Base-by-base conservation (phyloP, 2,797 vertebrate genomes). In the Falco naumanni region DNA sequence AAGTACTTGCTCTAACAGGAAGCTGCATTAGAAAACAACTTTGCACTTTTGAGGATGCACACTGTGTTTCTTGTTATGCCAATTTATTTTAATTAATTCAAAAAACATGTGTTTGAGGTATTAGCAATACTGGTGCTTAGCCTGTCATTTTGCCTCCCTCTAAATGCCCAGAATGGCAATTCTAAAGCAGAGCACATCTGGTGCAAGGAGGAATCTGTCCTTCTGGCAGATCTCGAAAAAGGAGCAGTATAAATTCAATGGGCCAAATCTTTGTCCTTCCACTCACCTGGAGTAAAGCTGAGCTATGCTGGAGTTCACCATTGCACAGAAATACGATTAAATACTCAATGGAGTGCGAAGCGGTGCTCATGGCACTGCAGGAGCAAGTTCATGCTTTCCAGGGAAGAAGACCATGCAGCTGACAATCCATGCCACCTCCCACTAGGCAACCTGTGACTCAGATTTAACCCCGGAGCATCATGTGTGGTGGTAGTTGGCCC, bases 31-130 rank as follows among this genome's bases (percentile, higher is more conserved):
- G 93, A 97, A 97, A 96, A 95, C 83, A 93, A 94, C 93, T 90
- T 84, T 74, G 91, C 90, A 93, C 81, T 96, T 97, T 95, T 95
- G 89, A 93, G 78, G 84, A 97, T 0, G 17, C 82, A 90, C 53
- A 91, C 90, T 89, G 51, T 86, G 93, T 89, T 97, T 96, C 86
- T 97, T 94, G 82, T 85, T 94, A 84, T 68, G 89, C 59, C 70
- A 95, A 93, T 94, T 97, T 93, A 90, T 89, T 95, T 96, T 95
- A 97, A 97, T 89, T 97, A 93, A 92, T 91, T n/a, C 28, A 80
- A 77, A 97, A 96, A 97, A 95, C 82, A 84, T 87, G 94, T 96
- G 85, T 86, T 91, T 68, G 72, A 83, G 89, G 89, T 89, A 91
- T 91, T 94, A 87, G 86, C 68, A 41, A 77, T 41, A 60, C 69